phyloP scores from a whole-genome alignment of 2,888 invertebrate genomes.

The Coenonympha arcania region DNA sequence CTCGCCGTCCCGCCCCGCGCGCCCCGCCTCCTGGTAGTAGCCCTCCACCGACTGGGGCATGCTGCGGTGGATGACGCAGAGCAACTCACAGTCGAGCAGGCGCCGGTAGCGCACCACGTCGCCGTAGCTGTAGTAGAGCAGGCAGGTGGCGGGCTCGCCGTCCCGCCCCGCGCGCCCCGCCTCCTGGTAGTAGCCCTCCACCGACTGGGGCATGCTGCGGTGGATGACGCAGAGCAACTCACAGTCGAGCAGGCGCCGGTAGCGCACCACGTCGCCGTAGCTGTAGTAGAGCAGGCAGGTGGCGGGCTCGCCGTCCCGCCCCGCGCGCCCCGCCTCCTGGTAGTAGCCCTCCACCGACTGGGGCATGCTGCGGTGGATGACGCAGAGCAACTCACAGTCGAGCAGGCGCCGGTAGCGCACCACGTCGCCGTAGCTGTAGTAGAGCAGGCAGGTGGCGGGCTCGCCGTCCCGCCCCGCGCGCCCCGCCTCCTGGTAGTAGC shows the following conservation, averaged over 20 bases:
- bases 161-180: conserved; percentile 97
- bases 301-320: conserved; percentile 90
- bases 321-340: conserved; percentile 99
- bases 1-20: too few species aligned
- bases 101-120: conserved; percentile 83
- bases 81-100: conserved; percentile 69
- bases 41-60: too few species aligned
- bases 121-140: conserved; percentile 89
- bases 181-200: conserved; percentile 98
- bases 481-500: conserved; percentile 98
- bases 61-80: too few species aligned
- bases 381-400: too few species aligned
- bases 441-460: conserved; percentile 86
- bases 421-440: conserved; percentile 89
- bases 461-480: conserved; percentile 96
- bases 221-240: conserved; percentile 86
- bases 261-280: conserved; percentile 84
- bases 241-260: conserved; percentile 81
- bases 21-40: too few species aligned
- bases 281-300: conserved; percentile 91
- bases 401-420: conserved; percentile 80
- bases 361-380: conserved; percentile 90
- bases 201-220: conserved; percentile 93
- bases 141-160: conserved; percentile 86
- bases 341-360: conserved; percentile 98